These are phyloP conservation scores for Cyrtodaria siliqua DNA, from an alignment of 2,888 invertebrate genomes.

Conservation along the genomic window DNA sequence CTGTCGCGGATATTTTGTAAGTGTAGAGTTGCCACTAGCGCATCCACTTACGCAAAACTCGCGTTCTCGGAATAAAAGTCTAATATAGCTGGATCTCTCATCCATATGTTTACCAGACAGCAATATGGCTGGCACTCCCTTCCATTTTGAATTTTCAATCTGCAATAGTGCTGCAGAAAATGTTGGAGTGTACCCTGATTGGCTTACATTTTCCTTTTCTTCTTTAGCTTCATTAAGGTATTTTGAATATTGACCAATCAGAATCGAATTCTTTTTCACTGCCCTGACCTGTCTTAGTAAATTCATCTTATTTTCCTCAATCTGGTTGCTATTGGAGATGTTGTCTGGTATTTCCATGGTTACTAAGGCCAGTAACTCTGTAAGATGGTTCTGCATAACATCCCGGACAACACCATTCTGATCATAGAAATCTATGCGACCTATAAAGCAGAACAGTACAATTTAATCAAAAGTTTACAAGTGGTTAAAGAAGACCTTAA, in stretches of 20 bases:
- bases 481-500: too few species aligned
- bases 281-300: conserved; percentile 72
- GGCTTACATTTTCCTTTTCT: conserved; percentile 68
- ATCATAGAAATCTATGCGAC: conserved; percentile 83
- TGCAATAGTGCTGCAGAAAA: conserved; percentile 82
- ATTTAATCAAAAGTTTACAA: too few species aligned
- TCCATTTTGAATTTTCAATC: conserved; percentile 80
- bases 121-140: conserved; percentile 81
- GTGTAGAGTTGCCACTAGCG: conserved; percentile 51
- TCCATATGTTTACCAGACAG: conserved; percentile 84
- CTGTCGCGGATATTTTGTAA: conserved; percentile 71
- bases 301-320: conserved; percentile 75
- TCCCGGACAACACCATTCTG: conserved; percentile 84
- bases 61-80: conserved; percentile 81
- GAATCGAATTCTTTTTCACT: conserved; percentile 57
- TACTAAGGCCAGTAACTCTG: conserved; percentile 83
- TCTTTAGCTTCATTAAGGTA: conserved; percentile 72
- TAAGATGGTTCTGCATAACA: conserved; percentile 85
- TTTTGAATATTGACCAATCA: conserved; percentile 79
- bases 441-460: conserved; percentile 69
- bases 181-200: conserved; percentile 77
- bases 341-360: conserved; percentile 83
- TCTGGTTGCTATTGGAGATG: conserved; percentile 62
- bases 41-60: conserved; percentile 75
- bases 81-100: conserved; percentile 80